Conservation (phyloP, 2,888 invertebrate species). For the Eurois occulta region DNA sequence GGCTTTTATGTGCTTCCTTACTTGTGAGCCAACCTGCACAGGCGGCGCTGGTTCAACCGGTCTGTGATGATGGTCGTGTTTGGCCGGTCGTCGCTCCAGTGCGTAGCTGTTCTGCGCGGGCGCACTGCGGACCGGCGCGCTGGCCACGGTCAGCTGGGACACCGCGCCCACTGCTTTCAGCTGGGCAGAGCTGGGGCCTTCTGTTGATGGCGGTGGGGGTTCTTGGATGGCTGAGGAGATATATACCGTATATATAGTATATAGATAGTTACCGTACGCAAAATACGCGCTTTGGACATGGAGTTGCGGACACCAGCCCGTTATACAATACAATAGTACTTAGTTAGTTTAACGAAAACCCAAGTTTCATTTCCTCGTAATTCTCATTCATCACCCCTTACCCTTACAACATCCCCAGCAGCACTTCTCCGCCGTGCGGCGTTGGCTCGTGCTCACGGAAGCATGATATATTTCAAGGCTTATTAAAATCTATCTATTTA, state of each 20-base stretch:
- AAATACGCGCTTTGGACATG: no score
- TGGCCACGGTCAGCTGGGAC: slow-evolving; percentile 90
- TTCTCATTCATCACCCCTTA: background rate
- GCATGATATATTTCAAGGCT: background rate
- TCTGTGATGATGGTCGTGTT: slow-evolving; percentile 81
- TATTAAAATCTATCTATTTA: background rate
- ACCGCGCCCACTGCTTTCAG: slow-evolving; percentile 89
- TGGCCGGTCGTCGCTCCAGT: slow-evolving; percentile 80
- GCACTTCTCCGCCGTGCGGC: background rate
- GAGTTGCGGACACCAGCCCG: no score
- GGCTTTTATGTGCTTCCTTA: background rate
- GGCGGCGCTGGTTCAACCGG: slow-evolving; percentile 80
- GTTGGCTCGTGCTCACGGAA: background rate
- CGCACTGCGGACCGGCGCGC: slow-evolving; percentile 91
- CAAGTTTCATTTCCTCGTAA: background rate
- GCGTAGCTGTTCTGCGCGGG: slow-evolving; percentile 91
- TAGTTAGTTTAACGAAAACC: background rate
- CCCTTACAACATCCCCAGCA: background rate
- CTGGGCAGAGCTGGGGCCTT: slow-evolving; percentile 78
- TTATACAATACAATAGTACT: no score
- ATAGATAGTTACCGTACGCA: no score
- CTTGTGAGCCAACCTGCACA: slow-evolving; percentile 74
- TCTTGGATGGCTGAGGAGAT: slow-evolving; percentile 75
- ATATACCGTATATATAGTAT: no score
- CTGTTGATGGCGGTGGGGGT: slow-evolving; percentile 69